Evolutionary conservation across 2,797 vertebrate genomes (phyloP), one percentile per base, ranked within the genome.

Genomic region (Melanotaenia pygmaea): DNA sequence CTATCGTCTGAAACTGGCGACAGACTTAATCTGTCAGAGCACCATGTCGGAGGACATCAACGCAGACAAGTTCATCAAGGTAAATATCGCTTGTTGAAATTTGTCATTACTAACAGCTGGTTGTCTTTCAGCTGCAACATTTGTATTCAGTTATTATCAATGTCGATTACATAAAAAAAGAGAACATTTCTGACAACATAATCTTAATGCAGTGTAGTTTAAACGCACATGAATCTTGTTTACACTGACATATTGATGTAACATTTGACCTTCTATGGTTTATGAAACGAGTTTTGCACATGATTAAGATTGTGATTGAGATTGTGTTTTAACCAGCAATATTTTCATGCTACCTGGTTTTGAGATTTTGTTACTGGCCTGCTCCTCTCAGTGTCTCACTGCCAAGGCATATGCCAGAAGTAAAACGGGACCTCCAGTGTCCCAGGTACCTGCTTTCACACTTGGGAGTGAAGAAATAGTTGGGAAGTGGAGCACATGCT

Each of bases 1-100:
- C 64, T 37, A 72, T 74, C 80, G 79, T 67, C 57, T 61, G 77
- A 82, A 74, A 72, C 64, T 65, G 61, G 53, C n/a, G 62, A 77
- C 71, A 63, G 76, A 66, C 65, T 59, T 67, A 72, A 67, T 67
- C 86, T 76, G 78, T 84, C 72, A 74, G 71, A 65, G 26, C 83
- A 87, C 85, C 88, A 98, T 98, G 97, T 96, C 96, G 67, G 95
- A 96, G 79, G 95, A 96, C 72, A 94, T 88, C 88, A 95, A 94
- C 81, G 95, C 94, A 93, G 97, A 99, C 89, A 96, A 92, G 88
- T 95, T 94, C 85, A 98, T 99, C 72, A 98, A 97, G 96, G 97
- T 98, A 88, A 83, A n/a, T 50, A 32, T 20, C 0, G 20, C 22
- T 6, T 5, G 5, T 11, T 37, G 8, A 18, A 20, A 13, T 61